Conservation (phyloP, 2,888 invertebrate species). For the Stenchaetothrips biformis region DNA sequence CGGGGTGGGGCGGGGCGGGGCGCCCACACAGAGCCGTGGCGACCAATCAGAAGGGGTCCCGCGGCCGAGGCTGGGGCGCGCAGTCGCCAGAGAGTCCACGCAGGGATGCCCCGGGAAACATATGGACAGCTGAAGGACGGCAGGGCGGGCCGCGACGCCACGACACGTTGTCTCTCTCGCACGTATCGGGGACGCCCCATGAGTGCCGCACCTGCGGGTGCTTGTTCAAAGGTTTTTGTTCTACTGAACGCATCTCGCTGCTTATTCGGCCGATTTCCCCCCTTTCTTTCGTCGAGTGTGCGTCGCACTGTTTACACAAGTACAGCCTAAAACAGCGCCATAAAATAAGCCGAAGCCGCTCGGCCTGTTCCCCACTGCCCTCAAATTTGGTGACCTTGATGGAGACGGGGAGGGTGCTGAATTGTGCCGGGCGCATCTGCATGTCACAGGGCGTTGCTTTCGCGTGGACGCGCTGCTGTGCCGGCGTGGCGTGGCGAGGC, state of each 20-base stretch:
- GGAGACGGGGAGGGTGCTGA: neutral
- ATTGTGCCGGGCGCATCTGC: neutral
- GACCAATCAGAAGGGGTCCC: neutral
- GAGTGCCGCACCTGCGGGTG: too few relatives aligned
- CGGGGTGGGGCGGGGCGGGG: neutral
- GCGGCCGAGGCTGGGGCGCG: neutral
- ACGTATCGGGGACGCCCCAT: too few relatives aligned
- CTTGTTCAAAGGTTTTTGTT: too few relatives aligned
- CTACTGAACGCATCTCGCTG: too few relatives aligned
- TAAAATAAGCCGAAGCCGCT: too few relatives aligned
- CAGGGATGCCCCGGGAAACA: neutral
- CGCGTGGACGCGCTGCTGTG: neutral
- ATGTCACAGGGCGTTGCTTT: neutral
- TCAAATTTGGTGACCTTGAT: too few relatives aligned
- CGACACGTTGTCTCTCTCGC: too few relatives aligned
- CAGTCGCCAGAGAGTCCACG: neutral
- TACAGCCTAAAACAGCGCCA: too few relatives aligned
- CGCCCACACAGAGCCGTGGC: neutral
- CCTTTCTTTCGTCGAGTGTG: too few relatives aligned
- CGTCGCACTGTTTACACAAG: too few relatives aligned
- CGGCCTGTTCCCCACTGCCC: too few relatives aligned
- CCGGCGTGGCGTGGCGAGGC: neutral
- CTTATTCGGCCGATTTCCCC: too few relatives aligned
- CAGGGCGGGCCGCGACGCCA: neutral
- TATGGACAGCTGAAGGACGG: neutral